These are phyloP conservation scores for Peromyscus californicus DNA, from an alignment of 2,113 vertebrate genomes.

Conservation along the genomic window DNA sequence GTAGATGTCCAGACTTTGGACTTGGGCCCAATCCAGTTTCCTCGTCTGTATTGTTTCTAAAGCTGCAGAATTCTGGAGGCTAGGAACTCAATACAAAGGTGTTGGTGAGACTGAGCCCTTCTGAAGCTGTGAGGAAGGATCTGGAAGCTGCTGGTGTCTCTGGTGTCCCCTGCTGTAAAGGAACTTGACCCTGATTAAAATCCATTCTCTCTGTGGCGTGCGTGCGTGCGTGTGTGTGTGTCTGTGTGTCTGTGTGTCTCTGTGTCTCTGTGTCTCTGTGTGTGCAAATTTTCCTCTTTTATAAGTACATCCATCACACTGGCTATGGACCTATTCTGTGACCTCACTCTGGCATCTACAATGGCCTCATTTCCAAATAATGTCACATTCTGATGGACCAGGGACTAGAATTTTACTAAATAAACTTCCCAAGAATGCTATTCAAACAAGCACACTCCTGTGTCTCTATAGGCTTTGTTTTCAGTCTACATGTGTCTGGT, in stretches of 20 bases:
- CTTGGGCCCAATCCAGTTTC: background rate
- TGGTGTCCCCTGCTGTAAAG: background rate
- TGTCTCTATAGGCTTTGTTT: background rate
- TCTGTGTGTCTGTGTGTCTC: background rate
- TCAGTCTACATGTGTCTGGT: accelerated
- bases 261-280: background rate
- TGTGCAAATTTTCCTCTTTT: background rate
- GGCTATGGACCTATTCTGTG: background rate
- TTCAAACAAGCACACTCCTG: background rate
- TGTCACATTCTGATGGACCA: background rate
- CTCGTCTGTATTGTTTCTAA: background rate
- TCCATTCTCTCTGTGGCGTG: background rate
- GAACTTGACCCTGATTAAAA: background rate
- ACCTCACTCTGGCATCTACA: background rate
- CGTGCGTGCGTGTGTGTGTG: background rate
- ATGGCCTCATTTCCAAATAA: background rate
- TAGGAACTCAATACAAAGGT: background rate
- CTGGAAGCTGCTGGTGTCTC: background rate
- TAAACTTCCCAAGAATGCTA: background rate
- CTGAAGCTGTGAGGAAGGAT: background rate
- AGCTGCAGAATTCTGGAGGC: background rate
- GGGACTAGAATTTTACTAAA: background rate
- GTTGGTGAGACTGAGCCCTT: background rate
- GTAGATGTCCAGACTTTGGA: background rate
- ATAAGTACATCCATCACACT: background rate